Conservation (phyloP, 2,113 vertebrate species). For the Oryctolagus cuniculus region DNA sequence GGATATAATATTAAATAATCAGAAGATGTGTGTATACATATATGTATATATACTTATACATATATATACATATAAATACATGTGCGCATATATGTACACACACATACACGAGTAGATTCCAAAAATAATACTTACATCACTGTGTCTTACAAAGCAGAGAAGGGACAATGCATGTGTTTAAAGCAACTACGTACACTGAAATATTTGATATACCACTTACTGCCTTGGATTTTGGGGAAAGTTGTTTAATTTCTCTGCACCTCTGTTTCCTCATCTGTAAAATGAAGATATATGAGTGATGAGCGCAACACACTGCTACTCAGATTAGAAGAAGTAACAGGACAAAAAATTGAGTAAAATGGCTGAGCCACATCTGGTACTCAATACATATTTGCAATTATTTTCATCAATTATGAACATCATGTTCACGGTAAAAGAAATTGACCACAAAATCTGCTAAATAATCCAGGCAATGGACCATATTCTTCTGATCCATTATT, state of each 20-base stretch:
- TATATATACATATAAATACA: too few relatives aligned
- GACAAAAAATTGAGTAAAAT: not conserved
- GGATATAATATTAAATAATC: not conserved
- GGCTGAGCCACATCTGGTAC: not conserved
- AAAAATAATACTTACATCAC: not conserved
- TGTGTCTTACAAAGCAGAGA: not conserved
- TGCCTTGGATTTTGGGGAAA: not conserved
- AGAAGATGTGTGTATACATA: not conserved
- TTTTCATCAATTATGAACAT: slow-evolving; percentile 5
- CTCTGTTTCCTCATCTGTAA: not conserved
- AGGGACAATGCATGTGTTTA: not conserved
- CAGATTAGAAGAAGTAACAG: not conserved
- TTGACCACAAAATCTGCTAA: slow-evolving; percentile 13
- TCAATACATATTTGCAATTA: not conserved
- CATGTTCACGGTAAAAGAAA: not conserved
- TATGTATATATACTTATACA: too few relatives aligned
- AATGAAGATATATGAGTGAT: not conserved
- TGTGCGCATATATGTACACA: not conserved
- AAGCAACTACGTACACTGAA: slow-evolving; percentile 16
- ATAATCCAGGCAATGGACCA: not conserved
- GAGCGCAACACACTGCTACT: not conserved
- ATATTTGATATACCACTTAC: not conserved
- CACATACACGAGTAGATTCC: not conserved
- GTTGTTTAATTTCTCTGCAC: slow-evolving; percentile 5
- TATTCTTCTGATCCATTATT: slow-evolving; percentile 2